Percentiles rank a stretch among this genome's conserved stretches.
These are phyloP conservation scores for Thunnus maccoyii DNA, from an alignment of 2,113 vertebrate species.

Conservation along the genomic window DNA sequence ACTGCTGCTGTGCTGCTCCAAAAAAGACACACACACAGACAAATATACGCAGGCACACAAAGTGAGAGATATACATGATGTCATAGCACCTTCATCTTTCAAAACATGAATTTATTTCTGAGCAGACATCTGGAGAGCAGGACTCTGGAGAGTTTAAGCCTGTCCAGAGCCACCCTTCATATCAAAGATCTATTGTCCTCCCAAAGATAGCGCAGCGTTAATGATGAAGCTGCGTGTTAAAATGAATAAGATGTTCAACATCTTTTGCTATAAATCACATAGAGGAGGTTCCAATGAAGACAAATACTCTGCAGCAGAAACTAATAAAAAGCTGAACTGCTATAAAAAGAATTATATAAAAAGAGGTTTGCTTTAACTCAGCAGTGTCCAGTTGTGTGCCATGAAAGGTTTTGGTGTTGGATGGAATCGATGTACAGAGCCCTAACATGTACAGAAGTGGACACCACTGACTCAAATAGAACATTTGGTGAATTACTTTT, in stretches of 20 bases:
- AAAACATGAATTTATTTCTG: slow-evolving; percentile 61
- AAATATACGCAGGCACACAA: slow-evolving; percentile 23
- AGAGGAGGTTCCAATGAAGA: slow-evolving; percentile 71
- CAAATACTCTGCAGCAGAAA: slow-evolving; percentile 70
- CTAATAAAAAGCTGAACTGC: slow-evolving; percentile 65
- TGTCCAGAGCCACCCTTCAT: slow-evolving; percentile 61
- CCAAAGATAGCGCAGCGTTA: slow-evolving; percentile 63
- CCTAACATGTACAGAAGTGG: too few species aligned
- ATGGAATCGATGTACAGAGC: neutral
- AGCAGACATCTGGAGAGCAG: slow-evolving; percentile 74
- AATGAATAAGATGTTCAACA: slow-evolving; percentile 70
- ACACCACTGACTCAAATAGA: neutral
- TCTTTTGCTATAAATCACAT: slow-evolving; percentile 62
- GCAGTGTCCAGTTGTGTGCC: slow-evolving; percentile 1
- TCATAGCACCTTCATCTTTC: slow-evolving; percentile 58
- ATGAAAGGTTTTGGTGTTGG: slow-evolving; percentile 3
- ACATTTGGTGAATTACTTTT: slow-evolving; percentile 64
- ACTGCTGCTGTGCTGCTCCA: slow-evolving; percentile 79
- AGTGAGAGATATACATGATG: slow-evolving; percentile 55
- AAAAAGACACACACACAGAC: slow-evolving; percentile 31
- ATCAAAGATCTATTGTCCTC: slow-evolving; percentile 65
- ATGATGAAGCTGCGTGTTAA: slow-evolving; percentile 72
- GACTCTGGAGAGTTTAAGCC: slow-evolving; percentile 55
- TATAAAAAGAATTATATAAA: slow-evolving; percentile 54
- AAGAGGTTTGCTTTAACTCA: slow-evolving; percentile 25